A percentile compares a stretch with the other conserved stretches of the same genome.
Evolutionary conservation across 2,888 invertebrate genomes (phyloP).

Genomic region (Lissonota sp.): DNA sequence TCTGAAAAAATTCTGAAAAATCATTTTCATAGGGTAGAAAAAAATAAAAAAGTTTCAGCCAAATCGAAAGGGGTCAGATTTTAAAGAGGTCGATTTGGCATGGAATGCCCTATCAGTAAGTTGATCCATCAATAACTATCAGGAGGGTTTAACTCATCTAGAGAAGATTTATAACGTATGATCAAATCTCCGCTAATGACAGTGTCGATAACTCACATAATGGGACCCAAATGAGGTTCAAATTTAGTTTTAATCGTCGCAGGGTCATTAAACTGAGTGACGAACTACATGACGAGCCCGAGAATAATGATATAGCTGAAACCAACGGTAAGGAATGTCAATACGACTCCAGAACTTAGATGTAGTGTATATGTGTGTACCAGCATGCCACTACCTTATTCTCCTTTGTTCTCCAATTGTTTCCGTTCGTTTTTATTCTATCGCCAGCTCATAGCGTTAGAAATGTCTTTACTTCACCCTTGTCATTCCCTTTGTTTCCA

Average conservation of each 20-base stretch:
- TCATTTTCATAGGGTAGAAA: no score
- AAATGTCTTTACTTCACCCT: neutral
- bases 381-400: neutral
- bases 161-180: no score
- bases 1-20: no score
- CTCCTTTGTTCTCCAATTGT: neutral
- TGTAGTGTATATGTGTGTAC: neutral
- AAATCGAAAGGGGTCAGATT: no score
- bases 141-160: no score
- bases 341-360: constrained; percentile 2
- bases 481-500: neutral
- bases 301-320: neutral
- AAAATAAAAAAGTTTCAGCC: no score
- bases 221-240: constrained; percentile 1
- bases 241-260: constrained; percentile 72
- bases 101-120: no score
- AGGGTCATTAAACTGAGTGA: neutral
- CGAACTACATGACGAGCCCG: neutral
- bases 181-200: no score
- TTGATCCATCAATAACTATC: no score
- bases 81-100: no score
- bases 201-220: neutral
- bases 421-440: neutral
- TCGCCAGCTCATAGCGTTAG: neutral
- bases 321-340: neutral